These are phyloP conservation scores for Hephaestus fuliginosus DNA, from an alignment of 2,797 vertebrate genomes.

Conservation along the genomic window DNA sequence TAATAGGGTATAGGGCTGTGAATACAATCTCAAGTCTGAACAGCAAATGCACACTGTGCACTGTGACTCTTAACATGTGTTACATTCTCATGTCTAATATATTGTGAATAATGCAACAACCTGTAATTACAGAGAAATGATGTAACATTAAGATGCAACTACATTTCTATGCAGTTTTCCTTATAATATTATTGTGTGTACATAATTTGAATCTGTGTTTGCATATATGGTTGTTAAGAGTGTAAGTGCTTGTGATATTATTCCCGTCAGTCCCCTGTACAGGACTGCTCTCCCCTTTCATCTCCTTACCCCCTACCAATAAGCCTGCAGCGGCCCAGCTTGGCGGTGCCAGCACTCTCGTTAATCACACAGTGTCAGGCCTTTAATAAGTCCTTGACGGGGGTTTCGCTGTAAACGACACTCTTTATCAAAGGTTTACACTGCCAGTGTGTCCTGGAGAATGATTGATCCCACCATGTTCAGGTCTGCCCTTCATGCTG, in stretches of 20 bases:
- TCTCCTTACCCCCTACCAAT: conserved; percentile 60
- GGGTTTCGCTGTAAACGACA: conserved; percentile 81
- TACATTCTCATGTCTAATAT: neutral
- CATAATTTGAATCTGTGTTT: neutral
- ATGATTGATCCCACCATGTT: conserved; percentile 81
- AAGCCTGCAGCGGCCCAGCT: conserved; percentile 61
- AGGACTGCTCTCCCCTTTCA: conserved; percentile 51
- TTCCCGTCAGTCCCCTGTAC: conserved; percentile 25
- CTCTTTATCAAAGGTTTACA: conserved; percentile 88
- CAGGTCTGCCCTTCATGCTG: conserved; percentile 78
- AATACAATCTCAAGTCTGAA: conserved; percentile 10
- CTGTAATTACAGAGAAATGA: neutral
- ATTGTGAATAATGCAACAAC: neutral
- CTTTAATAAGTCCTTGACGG: conserved; percentile 88
- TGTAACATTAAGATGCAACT: neutral
- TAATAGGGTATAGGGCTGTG: conserved; percentile 7
- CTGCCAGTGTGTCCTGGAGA: conserved; percentile 73
- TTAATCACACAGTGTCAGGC: conserved; percentile 82
- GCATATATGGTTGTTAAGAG: neutral
- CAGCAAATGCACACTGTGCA: neutral
- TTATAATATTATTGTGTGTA: neutral
- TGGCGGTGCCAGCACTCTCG: conserved; percentile 54
- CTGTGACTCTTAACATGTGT: neutral
- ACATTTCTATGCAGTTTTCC: neutral
- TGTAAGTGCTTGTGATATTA: neutral